Percentiles rank a stretch among this genome's conserved stretches.
These are phyloP conservation scores for Palythoa heliodiscus DNA, from an alignment of 92 coral and sea anemone species.

Conservation along the genomic window DNA sequence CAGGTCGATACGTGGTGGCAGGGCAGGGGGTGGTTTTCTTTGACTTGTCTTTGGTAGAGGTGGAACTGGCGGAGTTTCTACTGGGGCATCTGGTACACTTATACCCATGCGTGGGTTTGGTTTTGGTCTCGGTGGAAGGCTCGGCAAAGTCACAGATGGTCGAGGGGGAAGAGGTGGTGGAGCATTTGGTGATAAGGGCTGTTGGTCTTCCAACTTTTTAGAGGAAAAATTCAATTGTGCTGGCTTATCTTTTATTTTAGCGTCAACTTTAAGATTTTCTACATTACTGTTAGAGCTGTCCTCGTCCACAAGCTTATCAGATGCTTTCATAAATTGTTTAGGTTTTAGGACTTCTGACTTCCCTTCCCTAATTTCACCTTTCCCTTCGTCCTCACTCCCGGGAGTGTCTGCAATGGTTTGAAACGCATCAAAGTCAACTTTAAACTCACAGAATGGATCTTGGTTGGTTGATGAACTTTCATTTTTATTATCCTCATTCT, in stretches of 20 bases:
- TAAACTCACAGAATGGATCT: conserved; percentile 48
- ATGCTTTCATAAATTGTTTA: not conserved
- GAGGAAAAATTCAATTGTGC: conserved; percentile 44
- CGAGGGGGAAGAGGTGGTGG: conserved; percentile 99
- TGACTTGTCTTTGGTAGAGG: conserved; percentile 45
- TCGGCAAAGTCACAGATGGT: conserved; percentile 75
- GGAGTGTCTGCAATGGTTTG: not conserved
- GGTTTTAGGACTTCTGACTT: not conserved
- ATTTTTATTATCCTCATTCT: conserved; percentile 8
- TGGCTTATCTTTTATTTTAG: conserved; percentile 25
- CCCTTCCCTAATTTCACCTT: conserved; percentile 5
- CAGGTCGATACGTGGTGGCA: conserved; percentile 92
- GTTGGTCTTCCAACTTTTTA: conserved; percentile 36
- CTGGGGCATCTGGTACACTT: conserved; percentile 39
- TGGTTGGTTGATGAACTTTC: not conserved
- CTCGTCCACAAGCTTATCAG: conserved; percentile 1
- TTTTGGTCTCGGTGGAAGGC: conserved; percentile 92
- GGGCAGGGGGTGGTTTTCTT: conserved; percentile 83
- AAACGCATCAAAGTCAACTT: conserved; percentile 29
- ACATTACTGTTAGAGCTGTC: not conserved
- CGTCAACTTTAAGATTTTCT: conserved; percentile 1
- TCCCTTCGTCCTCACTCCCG: not conserved
- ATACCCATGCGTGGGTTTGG: conserved; percentile 40
- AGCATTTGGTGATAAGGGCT: conserved; percentile 70
- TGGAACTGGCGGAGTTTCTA: conserved; percentile 49